These are phyloP conservation scores for Stenodema calcarata DNA, from an alignment of 2,888 invertebrate species.

Conservation along the genomic window DNA sequence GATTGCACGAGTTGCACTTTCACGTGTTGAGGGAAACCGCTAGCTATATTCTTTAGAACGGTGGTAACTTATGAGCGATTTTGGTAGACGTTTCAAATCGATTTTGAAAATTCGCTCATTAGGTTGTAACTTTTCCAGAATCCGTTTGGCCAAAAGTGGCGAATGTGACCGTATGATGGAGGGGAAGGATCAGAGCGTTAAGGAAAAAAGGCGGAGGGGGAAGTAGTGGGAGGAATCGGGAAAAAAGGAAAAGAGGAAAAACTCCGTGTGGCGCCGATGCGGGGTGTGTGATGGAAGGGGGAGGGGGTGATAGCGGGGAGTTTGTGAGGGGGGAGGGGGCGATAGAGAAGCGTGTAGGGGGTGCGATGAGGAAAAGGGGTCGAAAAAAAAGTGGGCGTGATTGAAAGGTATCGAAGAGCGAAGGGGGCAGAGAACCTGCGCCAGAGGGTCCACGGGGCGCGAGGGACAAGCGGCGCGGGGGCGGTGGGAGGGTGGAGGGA, in stretches of 20 bases:
- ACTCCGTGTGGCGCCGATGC: not conserved
- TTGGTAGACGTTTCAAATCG: too few relatives aligned
- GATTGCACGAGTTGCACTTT: too few relatives aligned
- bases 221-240: conserved; percentile 10
- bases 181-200: not conserved
- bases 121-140: too few relatives aligned
- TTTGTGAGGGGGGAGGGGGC: not conserved
- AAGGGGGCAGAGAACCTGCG: conserved; percentile 45
- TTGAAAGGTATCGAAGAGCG: conserved; percentile 52
- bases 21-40: too few relatives aligned
- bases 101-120: too few relatives aligned
- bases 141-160: not conserved
- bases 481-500: not conserved
- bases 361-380: conserved; percentile 34
- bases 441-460: not conserved
- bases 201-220: not conserved
- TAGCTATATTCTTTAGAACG: too few relatives aligned
- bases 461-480: too few relatives aligned
- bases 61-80: too few relatives aligned
- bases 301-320: not conserved
- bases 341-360: conserved; percentile 6
- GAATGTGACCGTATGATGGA: not conserved
- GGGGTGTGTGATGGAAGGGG: not conserved
- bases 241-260: conserved; percentile 1
- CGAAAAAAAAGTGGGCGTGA: conserved; percentile 51